These are phyloP conservation scores for Omphaloscelis lunosa DNA, from an alignment of 2,888 invertebrate genomes.

Conservation along the genomic window DNA sequence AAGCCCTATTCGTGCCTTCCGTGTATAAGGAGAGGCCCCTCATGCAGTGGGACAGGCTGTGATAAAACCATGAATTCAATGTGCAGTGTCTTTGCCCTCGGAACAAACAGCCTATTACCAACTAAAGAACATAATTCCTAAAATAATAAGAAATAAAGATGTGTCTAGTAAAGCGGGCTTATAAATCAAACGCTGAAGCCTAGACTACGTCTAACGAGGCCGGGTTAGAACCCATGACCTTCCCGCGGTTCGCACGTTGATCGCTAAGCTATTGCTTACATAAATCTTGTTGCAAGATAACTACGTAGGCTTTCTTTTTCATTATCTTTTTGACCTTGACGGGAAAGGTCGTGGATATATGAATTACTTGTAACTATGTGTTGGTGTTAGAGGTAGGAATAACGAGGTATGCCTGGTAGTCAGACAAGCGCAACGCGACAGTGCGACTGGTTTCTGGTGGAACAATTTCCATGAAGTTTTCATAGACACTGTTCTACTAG, in stretches of 20 bases:
- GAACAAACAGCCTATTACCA: neutral
- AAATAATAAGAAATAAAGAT: conserved; percentile 33
- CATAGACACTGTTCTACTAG: no score
- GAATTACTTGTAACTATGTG: conserved; percentile 7
- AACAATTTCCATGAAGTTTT: no score
- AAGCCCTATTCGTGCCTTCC: no score
- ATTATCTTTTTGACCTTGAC: conserved; percentile 46
- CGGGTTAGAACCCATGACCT: conserved; percentile 50
- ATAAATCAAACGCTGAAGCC: conserved; percentile 52
- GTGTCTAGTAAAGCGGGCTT: conserved; percentile 15
- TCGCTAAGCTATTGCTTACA: conserved; percentile 55
- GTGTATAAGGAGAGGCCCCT: no score
- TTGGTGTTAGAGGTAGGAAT: conserved; percentile 7
- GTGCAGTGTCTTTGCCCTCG: neutral
- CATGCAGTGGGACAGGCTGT: neutral
- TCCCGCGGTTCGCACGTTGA: conserved; percentile 46
- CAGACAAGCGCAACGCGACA: no score
- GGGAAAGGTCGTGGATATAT: conserved; percentile 33
- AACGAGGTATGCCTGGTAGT: neutral
- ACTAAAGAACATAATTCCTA: conserved; percentile 3
- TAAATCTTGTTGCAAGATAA: conserved; percentile 54
- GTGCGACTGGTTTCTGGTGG: no score
- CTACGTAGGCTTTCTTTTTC: conserved; percentile 52
- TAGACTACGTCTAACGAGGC: conserved; percentile 49
- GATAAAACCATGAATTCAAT: neutral